These are phyloP conservation scores for Novumbra hubbsi DNA, from an alignment of 2,797 vertebrate species.

Conservation along the genomic window DNA sequence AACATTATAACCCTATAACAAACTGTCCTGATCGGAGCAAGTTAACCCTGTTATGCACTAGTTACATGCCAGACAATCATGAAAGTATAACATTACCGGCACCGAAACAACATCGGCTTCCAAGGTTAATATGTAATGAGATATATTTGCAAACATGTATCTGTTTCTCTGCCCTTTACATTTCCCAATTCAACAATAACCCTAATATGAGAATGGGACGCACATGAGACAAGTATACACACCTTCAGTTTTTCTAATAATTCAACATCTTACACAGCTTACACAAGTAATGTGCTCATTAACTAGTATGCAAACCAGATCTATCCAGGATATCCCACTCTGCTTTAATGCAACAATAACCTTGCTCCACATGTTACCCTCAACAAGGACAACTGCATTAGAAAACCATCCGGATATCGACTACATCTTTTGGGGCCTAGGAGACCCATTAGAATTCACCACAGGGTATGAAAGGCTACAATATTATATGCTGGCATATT, in stretches of 20 bases:
- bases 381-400: constrained; percentile 58
- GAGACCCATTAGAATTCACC: constrained; percentile 62
- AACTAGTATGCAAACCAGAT: constrained; percentile 9
- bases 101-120: too few species aligned
- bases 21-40: too few species aligned
- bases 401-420: constrained; percentile 52
- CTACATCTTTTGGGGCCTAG: constrained; percentile 40
- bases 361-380: constrained; percentile 51
- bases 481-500: constrained; percentile 33
- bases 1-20: too few species aligned
- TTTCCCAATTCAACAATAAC: neutral
- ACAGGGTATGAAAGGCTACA: constrained; percentile 53
- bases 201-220: neutral
- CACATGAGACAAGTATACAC: too few species aligned
- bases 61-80: too few species aligned
- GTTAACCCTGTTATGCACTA: too few species aligned
- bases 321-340: constrained; percentile 33
- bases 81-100: too few species aligned
- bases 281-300: constrained; percentile 20
- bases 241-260: neutral
- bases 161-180: too few species aligned
- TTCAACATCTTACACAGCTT: constrained; percentile 6
- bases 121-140: too few species aligned
- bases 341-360: constrained; percentile 42
- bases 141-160: too few species aligned